Evolutionary conservation across 2,113 vertebrate species (phyloP).

Genomic region (Tupaia chinensis): DNA sequence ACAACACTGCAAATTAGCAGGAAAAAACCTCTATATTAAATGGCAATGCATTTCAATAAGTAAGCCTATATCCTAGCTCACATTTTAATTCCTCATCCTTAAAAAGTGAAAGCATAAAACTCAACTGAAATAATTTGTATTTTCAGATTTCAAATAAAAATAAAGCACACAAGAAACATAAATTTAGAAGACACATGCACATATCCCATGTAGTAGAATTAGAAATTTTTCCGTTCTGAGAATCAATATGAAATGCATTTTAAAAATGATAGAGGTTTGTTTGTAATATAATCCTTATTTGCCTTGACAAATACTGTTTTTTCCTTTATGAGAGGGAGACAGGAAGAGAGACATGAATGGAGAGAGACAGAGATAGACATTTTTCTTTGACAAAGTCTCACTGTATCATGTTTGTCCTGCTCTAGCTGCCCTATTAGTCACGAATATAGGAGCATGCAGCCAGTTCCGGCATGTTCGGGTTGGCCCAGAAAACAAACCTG

Average conservation of each 20-base stretch:
- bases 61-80: not conserved
- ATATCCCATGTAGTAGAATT: not conserved
- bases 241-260: not conserved
- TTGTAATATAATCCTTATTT: not conserved
- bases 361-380: no score
- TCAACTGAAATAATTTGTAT: not conserved
- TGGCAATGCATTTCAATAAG: not conserved
- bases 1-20: not conserved
- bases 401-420: no score
- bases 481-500: no score
- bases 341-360: no score
- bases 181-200: not conserved
- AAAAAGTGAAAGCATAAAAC: not conserved
- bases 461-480: no score
- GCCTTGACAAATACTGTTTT: not conserved
- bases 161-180: not conserved
- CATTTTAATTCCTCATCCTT: not conserved
- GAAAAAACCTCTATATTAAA: not conserved
- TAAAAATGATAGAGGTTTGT: not conserved
- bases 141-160: slow-evolving; percentile 2
- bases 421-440: no score
- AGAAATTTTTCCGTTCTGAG: not conserved
- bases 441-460: no score
- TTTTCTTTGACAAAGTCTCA: no score
- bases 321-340: not conserved